These are phyloP conservation scores for Thecophora atra DNA, from an alignment of 2,888 invertebrate genomes.

Conservation along the genomic window DNA sequence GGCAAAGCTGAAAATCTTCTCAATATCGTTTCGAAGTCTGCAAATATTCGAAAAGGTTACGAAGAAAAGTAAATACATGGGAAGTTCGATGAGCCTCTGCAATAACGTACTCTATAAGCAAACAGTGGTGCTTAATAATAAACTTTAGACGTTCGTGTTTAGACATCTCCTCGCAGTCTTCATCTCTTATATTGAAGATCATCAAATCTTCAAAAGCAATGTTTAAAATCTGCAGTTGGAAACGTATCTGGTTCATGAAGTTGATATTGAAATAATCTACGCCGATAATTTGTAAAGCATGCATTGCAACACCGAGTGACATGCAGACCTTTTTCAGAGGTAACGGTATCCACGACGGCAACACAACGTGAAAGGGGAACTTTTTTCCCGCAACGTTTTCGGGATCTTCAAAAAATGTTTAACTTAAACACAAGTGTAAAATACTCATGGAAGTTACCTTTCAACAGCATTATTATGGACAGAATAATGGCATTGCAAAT, in stretches of 20 bases:
- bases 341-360: slow-evolving; percentile 49
- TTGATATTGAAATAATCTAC: slow-evolving; percentile 54
- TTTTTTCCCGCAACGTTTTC: slow-evolving; percentile 46
- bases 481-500: slow-evolving; percentile 41
- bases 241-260: slow-evolving; percentile 55
- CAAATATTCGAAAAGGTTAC: neutral
- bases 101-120: slow-evolving; percentile 49
- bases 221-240: slow-evolving; percentile 54
- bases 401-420: slow-evolving; percentile 46
- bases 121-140: slow-evolving; percentile 51
- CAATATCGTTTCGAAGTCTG: slow-evolving; percentile 51
- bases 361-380: slow-evolving; percentile 52
- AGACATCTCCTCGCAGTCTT: slow-evolving; percentile 8
- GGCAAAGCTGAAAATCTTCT: slow-evolving; percentile 49
- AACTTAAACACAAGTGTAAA: too few species aligned
- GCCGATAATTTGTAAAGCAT: slow-evolving; percentile 49
- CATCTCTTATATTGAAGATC: neutral
- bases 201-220: slow-evolving; percentile 51
- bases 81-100: too few species aligned
- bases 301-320: slow-evolving; percentile 46
- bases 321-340: slow-evolving; percentile 48
- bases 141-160: slow-evolving; percentile 46
- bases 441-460: slow-evolving; percentile 38
- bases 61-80: neutral
- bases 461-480: slow-evolving; percentile 36